Evolutionary conservation across 1,140 invertebrate species (phyloP).

Genomic region (Metaphire vulgaris): DNA sequence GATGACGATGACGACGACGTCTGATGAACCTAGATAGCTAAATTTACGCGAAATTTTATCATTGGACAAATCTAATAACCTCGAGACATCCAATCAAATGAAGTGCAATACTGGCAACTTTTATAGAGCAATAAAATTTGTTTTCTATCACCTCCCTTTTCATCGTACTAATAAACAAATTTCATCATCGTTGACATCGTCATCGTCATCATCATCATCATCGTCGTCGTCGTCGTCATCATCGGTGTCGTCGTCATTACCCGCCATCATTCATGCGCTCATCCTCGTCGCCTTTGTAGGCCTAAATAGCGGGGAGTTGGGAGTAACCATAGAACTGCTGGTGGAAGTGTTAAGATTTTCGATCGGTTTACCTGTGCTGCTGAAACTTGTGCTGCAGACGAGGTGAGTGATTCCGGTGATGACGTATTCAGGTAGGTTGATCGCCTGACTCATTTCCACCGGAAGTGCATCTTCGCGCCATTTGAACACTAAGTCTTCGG

Average conservation of each 20-base stretch:
- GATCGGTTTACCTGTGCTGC: constrained; percentile 16
- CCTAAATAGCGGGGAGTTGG: not conserved
- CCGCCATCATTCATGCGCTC: not conserved
- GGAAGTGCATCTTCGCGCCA: constrained; percentile 33
- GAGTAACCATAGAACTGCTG: not conserved
- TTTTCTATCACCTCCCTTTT: too few relatives aligned
- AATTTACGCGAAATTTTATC: too few relatives aligned
- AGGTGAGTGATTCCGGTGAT: constrained; percentile 6
- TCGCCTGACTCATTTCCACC: constrained; percentile 24
- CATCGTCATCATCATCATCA: not conserved
- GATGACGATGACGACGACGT: too few relatives aligned
- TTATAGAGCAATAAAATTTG: too few relatives aligned
- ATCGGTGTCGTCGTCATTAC: not conserved
- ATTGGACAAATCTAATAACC: too few relatives aligned
- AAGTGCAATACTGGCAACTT: too few relatives aligned
- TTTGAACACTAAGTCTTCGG: constrained; percentile 34
- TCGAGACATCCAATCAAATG: too few relatives aligned
- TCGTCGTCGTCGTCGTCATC: too few relatives aligned
- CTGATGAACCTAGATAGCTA: too few relatives aligned
- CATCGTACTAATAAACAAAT: too few relatives aligned
- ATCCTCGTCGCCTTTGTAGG: not conserved
- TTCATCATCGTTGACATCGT: not conserved
- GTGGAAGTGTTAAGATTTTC: not conserved
- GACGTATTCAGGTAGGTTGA: constrained; percentile 21
- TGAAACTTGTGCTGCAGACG: constrained; percentile 9